phyloP scores from a whole-genome alignment of 2,888 invertebrate species.

The Drosophila borborema region DNA sequence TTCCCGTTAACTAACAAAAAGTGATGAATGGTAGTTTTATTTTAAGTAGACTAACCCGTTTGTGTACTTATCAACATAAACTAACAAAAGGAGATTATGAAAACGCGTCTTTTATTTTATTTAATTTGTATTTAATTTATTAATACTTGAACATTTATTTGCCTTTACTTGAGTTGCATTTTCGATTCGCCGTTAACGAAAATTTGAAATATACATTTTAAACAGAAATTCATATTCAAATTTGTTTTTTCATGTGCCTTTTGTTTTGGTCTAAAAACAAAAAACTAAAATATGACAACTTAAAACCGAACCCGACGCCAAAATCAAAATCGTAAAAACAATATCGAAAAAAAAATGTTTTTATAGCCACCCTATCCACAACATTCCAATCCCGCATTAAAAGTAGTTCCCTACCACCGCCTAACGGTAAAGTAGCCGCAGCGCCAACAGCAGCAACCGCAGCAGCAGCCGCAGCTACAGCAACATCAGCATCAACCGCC shows the following conservation, averaged over 20 bases:
- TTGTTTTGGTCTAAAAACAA: constrained; percentile 67
- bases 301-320: constrained; percentile 42
- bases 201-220: constrained; percentile 43
- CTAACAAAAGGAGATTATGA: constrained; percentile 31
- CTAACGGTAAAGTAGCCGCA: constrained; percentile 84
- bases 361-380: constrained; percentile 91
- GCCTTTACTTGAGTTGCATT: constrained; percentile 49
- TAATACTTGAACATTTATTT: constrained; percentile 12
- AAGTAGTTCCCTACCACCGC: constrained; percentile 88
- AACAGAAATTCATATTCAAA: constrained; percentile 56
- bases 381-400: constrained; percentile 90
- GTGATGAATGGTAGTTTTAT: constrained; percentile 30
- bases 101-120: constrained; percentile 20
- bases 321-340: constrained; percentile 26
- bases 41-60: constrained; percentile 52
- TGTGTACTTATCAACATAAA: constrained; percentile 35
- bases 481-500: constrained; percentile 54
- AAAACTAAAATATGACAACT: constrained; percentile 38
- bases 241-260: constrained; percentile 70
- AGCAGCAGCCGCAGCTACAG: constrained; percentile 49
- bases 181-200: constrained; percentile 41
- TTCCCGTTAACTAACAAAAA: constrained; percentile 26
- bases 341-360: constrained; percentile 77
- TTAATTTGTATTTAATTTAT: constrained; percentile 7
- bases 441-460: constrained; percentile 65